Base-by-base conservation (phyloP, 2,113 vertebrate species). In the Ophthalmolycus amberensis region DNA sequence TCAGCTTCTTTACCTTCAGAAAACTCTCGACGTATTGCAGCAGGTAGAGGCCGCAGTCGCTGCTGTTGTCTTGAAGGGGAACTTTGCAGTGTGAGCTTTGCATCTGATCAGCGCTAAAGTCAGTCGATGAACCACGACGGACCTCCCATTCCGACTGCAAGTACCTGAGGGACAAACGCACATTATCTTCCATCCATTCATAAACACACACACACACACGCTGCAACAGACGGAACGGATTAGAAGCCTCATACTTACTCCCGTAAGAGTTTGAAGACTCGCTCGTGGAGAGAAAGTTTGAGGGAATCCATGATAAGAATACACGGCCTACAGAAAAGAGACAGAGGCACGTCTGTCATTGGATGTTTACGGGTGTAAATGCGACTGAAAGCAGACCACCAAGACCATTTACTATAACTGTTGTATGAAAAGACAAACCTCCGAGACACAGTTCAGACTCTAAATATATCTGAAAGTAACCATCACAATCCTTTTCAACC, bases 1-100 rank as follows among this genome's bases (percentile, higher is more conserved):
- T 11, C 11, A 15, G 48, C 11, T 27, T 50, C 11, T 20, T 75
- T 94, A 99, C 98, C 97, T 98, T 95, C 38, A 98, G 93, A 92
- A 99, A 99, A 81, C 95, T 98, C 91, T 99, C 98, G 9, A 97
- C 97, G 54, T 99, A 99, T 5, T 99, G 98, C 50, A 99, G 92
- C 79, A 99, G 95, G 87, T 99, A 99, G 14, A 99, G 94, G 16
- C 98, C 98, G 83, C 98, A 99, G 87, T 99, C 98, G 75, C 97
- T 99, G 93, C 95, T 97, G 89, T 99, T 99, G 89, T 99, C 96
- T 90, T 99, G 98, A 75, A 98, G 97, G 63, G 98, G 98, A 77
- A 99, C 97, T 86, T 94, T 94, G 80, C 97, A 98, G 86, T 95
- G 96, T 0, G 97, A 95, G 69, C 96, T 96, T 74, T 95, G 90